Conservation (phyloP, 2,113 vertebrate genomes). For the Mesembrinibis cayennensis region DNA sequence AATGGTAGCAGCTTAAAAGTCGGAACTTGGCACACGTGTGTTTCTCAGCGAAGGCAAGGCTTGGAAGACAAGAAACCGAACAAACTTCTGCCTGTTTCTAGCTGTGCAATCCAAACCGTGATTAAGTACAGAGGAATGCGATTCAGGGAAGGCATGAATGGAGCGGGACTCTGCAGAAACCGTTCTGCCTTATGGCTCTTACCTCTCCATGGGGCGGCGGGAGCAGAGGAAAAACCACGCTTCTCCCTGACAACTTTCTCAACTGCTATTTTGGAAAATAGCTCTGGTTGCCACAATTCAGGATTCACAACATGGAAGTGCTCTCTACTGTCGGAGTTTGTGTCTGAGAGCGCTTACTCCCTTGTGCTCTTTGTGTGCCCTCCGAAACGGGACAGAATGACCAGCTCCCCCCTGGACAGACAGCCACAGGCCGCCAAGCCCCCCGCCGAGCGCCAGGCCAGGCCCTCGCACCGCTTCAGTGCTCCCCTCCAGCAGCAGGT, state of each 20-base stretch:
- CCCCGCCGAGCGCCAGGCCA: fast-evolving
- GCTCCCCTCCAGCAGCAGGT: background rate
- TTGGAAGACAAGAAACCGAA: background rate
- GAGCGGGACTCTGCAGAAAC: background rate
- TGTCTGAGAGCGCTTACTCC: background rate
- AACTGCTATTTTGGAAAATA: background rate
- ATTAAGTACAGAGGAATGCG: background rate
- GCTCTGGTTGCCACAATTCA: background rate
- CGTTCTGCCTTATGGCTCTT: background rate
- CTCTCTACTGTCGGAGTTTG: fast-evolving
- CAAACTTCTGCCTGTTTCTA: background rate
- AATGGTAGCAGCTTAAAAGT: background rate
- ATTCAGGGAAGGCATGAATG: conserved; percentile 31
- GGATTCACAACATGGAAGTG: fast-evolving
- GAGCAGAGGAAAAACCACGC: background rate
- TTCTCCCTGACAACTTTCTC: background rate
- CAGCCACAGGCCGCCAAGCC: background rate
- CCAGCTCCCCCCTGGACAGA: background rate
- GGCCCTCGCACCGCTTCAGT: background rate
- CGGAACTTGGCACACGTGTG: background rate
- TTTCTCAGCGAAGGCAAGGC: background rate
- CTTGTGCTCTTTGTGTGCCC: background rate
- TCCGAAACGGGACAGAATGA: fast-evolving
- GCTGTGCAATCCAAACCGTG: background rate
- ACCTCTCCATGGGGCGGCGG: background rate